These are phyloP conservation scores for Enteromius thamalakanensis DNA, from an alignment of 2,797 vertebrate genomes.

Conservation along the genomic window DNA sequence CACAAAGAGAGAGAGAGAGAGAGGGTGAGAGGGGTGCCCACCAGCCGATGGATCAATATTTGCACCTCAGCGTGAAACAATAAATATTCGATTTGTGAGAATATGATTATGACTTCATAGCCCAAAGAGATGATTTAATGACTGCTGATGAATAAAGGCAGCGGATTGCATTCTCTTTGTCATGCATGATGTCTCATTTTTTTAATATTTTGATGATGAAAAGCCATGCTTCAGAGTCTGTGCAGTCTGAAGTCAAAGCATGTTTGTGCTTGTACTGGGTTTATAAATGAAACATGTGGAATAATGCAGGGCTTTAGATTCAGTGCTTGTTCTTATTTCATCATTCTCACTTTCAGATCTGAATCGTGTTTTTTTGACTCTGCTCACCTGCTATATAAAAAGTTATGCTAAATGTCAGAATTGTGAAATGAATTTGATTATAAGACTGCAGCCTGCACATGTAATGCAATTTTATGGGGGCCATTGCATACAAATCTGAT, in stretches of 20 bases:
- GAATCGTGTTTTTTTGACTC: not conserved
- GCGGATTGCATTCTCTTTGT: not conserved
- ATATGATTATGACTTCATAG: conserved; percentile 13
- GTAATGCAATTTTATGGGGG: not conserved
- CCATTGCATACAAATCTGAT: not conserved
- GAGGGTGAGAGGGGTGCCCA: not conserved
- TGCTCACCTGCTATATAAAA: not conserved
- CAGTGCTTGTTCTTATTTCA: conserved; percentile 8
- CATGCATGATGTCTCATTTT: not conserved
- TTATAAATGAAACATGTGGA: not conserved
- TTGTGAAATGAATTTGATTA: not conserved
- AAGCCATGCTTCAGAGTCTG: not conserved
- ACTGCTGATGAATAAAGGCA: conserved; percentile 18
- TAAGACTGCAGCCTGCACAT: not conserved
- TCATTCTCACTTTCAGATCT: conserved; percentile 13
- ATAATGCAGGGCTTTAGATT: not conserved
- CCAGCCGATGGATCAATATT: conserved; percentile 31
- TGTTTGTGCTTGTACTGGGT: conserved; percentile 4
- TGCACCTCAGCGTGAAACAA: not conserved
- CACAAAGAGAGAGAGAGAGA: not conserved
- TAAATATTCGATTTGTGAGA: conserved; percentile 36
- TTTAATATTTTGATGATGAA: conserved; percentile 13
- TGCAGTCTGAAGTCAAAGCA: conserved; percentile 12
- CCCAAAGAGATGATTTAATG: conserved; percentile 44
- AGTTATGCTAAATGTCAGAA: no score